Evolutionary conservation across 1,140 invertebrate genomes (phyloP).

Genomic region (Megathymus violae): DNA sequence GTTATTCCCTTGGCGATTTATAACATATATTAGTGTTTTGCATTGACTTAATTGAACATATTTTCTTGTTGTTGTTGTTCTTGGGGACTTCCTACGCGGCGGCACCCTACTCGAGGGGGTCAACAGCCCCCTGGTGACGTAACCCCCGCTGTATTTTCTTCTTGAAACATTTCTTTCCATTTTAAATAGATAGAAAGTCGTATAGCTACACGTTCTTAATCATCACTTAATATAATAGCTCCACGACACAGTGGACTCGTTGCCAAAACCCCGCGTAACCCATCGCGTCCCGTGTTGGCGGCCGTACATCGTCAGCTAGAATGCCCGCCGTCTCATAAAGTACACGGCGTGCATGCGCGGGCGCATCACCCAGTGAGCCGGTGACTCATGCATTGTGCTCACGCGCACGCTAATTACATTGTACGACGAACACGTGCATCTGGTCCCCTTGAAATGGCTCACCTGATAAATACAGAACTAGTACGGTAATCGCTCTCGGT

Average conservation of each 20-base stretch:
- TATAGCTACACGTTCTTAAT: conserved; percentile 19
- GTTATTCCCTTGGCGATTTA: too few species aligned
- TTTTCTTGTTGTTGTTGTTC: too few species aligned
- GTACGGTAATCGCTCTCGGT: conserved; percentile 2
- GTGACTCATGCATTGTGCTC: conserved; percentile 44
- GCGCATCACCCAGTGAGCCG: conserved; percentile 41
- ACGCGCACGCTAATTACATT: conserved; percentile 52
- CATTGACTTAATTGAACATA: too few species aligned
- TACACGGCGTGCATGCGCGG: conserved; percentile 35
- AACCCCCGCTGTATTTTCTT: too few species aligned
- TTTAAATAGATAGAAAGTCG: conserved; percentile 1
- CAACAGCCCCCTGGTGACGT: too few species aligned
- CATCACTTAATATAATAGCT: conserved; percentile 11
- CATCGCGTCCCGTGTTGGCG: conserved; percentile 22
- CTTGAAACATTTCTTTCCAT: too few species aligned
- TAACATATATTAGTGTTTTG: too few species aligned
- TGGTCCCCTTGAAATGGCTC: conserved; percentile 44
- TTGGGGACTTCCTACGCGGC: too few species aligned
- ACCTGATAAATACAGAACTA: conserved; percentile 40
- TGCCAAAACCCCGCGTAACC: conserved; percentile 24
- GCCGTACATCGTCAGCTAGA: conserved; percentile 20
- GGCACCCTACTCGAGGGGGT: too few species aligned
- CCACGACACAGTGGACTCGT: conserved; percentile 6
- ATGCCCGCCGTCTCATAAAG: conserved; percentile 24
- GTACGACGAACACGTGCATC: conserved; percentile 48